phyloP scores from a whole-genome alignment of 2,113 vertebrate species.

The Pangasianodon gigas region DNA sequence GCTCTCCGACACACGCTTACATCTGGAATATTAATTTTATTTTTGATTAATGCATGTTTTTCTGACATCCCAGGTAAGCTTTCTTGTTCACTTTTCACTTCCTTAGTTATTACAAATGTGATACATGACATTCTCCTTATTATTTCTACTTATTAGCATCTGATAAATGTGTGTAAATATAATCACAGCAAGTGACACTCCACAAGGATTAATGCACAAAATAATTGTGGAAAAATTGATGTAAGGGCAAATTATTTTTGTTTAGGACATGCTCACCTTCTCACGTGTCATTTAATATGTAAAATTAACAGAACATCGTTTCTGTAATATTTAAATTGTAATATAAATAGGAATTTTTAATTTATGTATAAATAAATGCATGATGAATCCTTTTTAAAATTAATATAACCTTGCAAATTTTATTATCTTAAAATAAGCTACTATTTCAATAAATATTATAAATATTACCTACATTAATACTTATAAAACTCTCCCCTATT shows the following conservation, averaged over 20 bases:
- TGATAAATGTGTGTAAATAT: neutral
- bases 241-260: neutral
- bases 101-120: neutral
- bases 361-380: neutral
- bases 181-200: neutral
- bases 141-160: neutral
- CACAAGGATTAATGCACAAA: neutral
- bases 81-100: neutral
- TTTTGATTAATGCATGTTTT: constrained; percentile 52
- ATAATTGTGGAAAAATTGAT: neutral
- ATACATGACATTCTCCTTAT: neutral
- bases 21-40: constrained; percentile 64
- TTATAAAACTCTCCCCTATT: neutral
- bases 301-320: neutral
- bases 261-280: neutral
- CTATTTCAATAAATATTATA: neutral
- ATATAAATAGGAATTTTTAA: neutral
- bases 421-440: neutral
- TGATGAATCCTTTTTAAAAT: neutral
- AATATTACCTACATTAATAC: neutral
- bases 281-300: neutral
- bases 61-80: constrained; percentile 64
- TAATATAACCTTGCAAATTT: neutral
- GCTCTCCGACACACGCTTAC: constrained; percentile 34
- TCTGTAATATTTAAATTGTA: neutral